Evolutionary conservation across 1,140 invertebrate species (phyloP).

Genomic region (Bombus balteatus): DNA sequence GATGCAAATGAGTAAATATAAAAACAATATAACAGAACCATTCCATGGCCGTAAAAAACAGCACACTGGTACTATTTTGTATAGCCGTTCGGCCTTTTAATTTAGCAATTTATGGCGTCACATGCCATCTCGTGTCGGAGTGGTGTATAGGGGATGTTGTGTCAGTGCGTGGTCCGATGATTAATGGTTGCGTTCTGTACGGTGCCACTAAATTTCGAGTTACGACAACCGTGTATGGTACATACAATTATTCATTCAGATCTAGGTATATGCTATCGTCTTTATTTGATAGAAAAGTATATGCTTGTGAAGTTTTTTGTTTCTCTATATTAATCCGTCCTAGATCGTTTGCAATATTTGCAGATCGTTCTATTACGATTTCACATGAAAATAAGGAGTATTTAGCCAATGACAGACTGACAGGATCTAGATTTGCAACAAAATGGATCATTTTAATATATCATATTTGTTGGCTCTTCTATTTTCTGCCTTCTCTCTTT

Average conservation of each 20-base stretch:
- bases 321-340: too few species aligned
- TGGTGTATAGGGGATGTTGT: conserved; percentile 41
- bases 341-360: too few species aligned
- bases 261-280: neutral
- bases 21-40: conserved; percentile 8
- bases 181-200: conserved; percentile 45
- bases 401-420: neutral
- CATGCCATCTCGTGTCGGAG: conserved; percentile 35
- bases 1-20: conserved; percentile 1
- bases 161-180: conserved; percentile 42
- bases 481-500: too few species aligned
- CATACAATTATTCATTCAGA: conserved; percentile 34
- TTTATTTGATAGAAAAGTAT: neutral
- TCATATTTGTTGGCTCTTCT: too few species aligned
- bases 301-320: too few species aligned
- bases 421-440: neutral
- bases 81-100: conserved; percentile 34
- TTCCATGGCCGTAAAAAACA: neutral
- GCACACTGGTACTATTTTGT: conserved; percentile 23
- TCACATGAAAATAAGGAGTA: too few species aligned
- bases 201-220: conserved; percentile 40
- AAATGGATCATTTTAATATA: neutral
- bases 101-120: conserved; percentile 52
- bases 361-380: neutral
- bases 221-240: conserved; percentile 15